Conservation (phyloP, 1,140 invertebrate species). For the Tetramorium alpestre region DNA sequence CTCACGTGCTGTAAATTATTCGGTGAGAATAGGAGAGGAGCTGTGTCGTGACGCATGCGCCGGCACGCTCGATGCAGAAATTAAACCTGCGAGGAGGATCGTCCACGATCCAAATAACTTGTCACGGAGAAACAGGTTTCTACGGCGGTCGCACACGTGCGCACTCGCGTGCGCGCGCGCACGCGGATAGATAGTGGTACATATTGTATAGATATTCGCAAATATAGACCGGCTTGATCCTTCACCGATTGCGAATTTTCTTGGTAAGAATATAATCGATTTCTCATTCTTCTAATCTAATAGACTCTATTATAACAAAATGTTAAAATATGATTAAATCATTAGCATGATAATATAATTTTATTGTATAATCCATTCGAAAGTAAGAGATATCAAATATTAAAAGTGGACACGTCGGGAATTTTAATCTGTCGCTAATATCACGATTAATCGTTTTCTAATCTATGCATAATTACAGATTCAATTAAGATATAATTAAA, state of each 20-base stretch:
- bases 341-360: background rate
- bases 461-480: background rate
- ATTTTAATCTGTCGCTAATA: background rate
- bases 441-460: background rate
- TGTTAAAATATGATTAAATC: background rate
- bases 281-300: background rate
- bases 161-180: background rate
- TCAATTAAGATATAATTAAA: background rate
- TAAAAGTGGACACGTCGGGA: background rate
- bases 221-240: background rate
- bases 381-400: background rate
- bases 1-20: slow-evolving; percentile 75
- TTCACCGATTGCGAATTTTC: background rate
- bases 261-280: background rate
- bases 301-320: background rate
- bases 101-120: slow-evolving; percentile 73
- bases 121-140: slow-evolving; percentile 70
- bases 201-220: slow-evolving; percentile 5
- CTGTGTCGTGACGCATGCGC: slow-evolving; percentile 71
- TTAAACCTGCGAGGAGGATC: slow-evolving; percentile 66
- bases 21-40: slow-evolving; percentile 73
- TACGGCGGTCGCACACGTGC: slow-evolving; percentile 38
- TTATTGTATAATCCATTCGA: background rate
- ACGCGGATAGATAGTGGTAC: background rate
- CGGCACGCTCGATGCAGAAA: slow-evolving; percentile 63